Evolutionary conservation across 2,797 vertebrate genomes (phyloP).

Genomic region (Sarcophilus harrisii): DNA sequence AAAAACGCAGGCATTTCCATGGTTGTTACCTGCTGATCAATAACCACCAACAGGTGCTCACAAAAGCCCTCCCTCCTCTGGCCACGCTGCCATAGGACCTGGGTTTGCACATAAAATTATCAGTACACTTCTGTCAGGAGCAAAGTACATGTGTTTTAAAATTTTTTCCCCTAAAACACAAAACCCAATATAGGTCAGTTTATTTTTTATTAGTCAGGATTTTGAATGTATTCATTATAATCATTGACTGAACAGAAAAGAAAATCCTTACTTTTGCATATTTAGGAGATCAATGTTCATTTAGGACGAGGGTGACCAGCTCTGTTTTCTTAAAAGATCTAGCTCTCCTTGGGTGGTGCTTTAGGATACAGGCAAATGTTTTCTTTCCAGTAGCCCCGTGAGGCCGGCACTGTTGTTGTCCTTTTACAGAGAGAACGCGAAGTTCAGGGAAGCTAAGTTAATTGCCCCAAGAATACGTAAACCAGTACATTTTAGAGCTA

Average conservation of each 20-base stretch:
- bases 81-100: not conserved
- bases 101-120: constrained; percentile 53
- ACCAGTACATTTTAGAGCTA: not conserved
- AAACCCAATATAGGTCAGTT: not conserved
- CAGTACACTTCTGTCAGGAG: constrained; percentile 48
- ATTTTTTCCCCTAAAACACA: not conserved
- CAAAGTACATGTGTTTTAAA: not conserved
- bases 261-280: not conserved
- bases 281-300: not conserved
- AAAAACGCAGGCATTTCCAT: constrained; percentile 62
- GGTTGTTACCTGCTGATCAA: constrained; percentile 68
- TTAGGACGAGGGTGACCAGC: not conserved
- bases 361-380: not conserved
- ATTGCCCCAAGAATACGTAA: not conserved
- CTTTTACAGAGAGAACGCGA: not conserved
- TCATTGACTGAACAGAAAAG: not conserved
- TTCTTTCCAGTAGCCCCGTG: not conserved
- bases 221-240: not conserved
- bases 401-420: not conserved
- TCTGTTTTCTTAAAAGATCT: not conserved
- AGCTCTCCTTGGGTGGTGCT: not conserved
- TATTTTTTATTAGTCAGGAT: not conserved
- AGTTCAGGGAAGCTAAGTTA: not conserved
- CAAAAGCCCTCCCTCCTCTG: constrained; percentile 59
- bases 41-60: constrained; percentile 66